Conservation (phyloP, 2,797 vertebrate species). For the Hemitrygon akajei region DNA sequence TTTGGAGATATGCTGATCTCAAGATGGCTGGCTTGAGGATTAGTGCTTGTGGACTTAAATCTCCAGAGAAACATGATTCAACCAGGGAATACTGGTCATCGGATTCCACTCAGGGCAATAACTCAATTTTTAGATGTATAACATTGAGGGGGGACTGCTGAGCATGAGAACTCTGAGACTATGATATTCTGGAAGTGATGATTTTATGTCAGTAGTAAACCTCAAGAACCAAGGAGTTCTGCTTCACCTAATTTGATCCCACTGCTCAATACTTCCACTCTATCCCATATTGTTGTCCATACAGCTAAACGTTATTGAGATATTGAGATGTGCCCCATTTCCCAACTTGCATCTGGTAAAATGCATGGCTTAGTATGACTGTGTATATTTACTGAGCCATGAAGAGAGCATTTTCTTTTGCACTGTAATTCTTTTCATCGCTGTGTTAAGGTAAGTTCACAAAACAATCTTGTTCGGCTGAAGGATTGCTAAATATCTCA, state of each 20-base stretch:
- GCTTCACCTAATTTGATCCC: no score
- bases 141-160: no score
- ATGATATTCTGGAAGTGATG: background rate
- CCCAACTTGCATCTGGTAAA: background rate
- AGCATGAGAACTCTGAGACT: no score
- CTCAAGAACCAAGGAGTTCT: no score
- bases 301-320: background rate
- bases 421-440: background rate
- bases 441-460: background rate
- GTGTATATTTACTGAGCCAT: background rate
- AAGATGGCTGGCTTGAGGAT: no score
- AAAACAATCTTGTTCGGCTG: background rate
- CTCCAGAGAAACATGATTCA: no score
- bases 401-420: background rate
- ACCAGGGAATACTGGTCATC: no score
- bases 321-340: background rate
- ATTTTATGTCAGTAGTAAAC: background rate
- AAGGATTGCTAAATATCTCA: background rate
- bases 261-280: no score
- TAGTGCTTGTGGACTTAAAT: no score
- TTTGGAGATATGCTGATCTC: no score
- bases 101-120: no score
- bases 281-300: background rate
- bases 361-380: background rate
- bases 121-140: no score